A percentile compares a stretch with the other conserved stretches of the same genome.
These are phyloP conservation scores for Pedetes capensis DNA, from an alignment of 2,113 vertebrate species.

Conservation along the genomic window DNA sequence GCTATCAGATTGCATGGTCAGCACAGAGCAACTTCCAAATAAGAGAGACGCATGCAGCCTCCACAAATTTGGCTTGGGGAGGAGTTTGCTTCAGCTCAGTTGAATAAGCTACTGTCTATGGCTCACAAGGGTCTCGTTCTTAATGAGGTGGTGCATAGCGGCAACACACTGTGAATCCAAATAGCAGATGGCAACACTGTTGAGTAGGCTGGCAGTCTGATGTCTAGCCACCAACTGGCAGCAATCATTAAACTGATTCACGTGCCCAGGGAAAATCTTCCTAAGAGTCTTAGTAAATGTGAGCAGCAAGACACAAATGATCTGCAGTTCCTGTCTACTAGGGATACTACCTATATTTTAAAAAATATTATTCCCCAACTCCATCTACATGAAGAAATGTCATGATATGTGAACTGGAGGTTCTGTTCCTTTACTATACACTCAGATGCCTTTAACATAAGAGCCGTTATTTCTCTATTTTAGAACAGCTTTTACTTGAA, in stretches of 20 bases:
- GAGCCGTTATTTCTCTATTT: slow-evolving; percentile 45
- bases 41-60: slow-evolving; percentile 27
- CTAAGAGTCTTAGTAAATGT: slow-evolving; percentile 51
- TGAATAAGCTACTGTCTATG: slow-evolving; percentile 76
- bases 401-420: not conserved
- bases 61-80: slow-evolving; percentile 49
- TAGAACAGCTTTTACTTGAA: slow-evolving; percentile 41
- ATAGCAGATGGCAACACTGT: slow-evolving; percentile 76
- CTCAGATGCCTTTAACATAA: slow-evolving; percentile 26
- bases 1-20: not conserved
- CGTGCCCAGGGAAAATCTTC: slow-evolving; percentile 67
- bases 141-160: slow-evolving; percentile 73
- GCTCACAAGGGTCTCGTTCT: slow-evolving; percentile 74
- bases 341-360: not conserved
- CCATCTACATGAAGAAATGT: slow-evolving; percentile 4
- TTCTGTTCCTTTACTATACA: not conserved
- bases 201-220: slow-evolving; percentile 72
- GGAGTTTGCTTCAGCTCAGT: slow-evolving; percentile 58
- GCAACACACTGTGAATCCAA: slow-evolving; percentile 74
- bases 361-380: slow-evolving; percentile 42
- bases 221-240: slow-evolving; percentile 78
- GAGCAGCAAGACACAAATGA: slow-evolving; percentile 53
- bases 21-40: slow-evolving; percentile 13
- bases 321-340: not conserved
- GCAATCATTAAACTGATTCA: slow-evolving; percentile 76